phyloP scores from a whole-genome alignment of 2,113 vertebrate species.

The Chionomys nivalis region DNA sequence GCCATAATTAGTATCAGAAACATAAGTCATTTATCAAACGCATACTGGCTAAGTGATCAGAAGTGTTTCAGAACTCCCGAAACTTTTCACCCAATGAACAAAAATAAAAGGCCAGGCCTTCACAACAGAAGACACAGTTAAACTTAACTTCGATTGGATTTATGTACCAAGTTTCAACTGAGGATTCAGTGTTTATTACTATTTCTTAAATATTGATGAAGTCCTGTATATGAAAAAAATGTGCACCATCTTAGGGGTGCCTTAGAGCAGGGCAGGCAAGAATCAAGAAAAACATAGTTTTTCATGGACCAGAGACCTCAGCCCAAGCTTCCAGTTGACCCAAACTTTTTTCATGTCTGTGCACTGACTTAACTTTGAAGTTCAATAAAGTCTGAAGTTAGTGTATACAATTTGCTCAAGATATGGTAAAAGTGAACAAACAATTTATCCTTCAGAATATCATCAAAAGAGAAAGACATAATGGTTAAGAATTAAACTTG shows the following conservation, averaged over 20 bases:
- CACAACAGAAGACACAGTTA: background rate
- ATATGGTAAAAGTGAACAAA: background rate
- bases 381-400: background rate
- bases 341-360: background rate
- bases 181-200: background rate
- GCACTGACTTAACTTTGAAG: background rate
- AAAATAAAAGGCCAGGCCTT: conserved; percentile 15
- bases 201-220: background rate
- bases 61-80: conserved; percentile 46
- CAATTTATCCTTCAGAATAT: background rate
- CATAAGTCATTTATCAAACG: conserved; percentile 75
- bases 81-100: conserved; percentile 51
- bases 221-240: background rate
- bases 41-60: conserved; percentile 60
- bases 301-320: background rate
- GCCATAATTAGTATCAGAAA: conserved; percentile 76
- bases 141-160: conserved; percentile 12
- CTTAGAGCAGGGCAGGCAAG: background rate
- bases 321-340: background rate
- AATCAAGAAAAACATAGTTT: background rate
- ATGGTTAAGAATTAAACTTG: background rate
- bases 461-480: background rate
- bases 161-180: background rate
- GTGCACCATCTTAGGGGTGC: background rate
- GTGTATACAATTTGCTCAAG: background rate